Conservation (phyloP, 2,888 invertebrate genomes). For the Gastracanthus pulcherrimus region DNA sequence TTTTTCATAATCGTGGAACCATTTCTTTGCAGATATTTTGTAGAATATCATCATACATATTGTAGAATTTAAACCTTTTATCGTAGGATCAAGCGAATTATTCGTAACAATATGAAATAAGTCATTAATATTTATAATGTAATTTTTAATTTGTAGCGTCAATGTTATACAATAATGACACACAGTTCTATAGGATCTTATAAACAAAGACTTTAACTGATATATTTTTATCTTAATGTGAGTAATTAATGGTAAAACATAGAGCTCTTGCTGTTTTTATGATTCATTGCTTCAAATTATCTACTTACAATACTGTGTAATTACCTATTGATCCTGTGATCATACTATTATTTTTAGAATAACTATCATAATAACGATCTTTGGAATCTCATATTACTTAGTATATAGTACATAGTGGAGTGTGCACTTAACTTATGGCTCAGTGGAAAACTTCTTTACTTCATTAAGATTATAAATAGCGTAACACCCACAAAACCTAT, state of each 20-base stretch:
- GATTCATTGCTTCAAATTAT: conserved; percentile 21
- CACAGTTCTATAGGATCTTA: too few species aligned
- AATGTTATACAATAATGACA: too few species aligned
- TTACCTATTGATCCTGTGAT: conserved; percentile 22
- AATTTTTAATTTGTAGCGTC: too few species aligned
- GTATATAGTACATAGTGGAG: not conserved
- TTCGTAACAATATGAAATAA: too few species aligned
- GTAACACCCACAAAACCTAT: too few species aligned
- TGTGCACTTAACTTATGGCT: not conserved
- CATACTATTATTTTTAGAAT: conserved; percentile 20
- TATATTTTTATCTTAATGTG: not conserved
- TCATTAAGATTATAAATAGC: not conserved
- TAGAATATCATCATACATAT: too few species aligned
- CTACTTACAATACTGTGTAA: conserved; percentile 7
- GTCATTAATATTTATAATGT: too few species aligned
- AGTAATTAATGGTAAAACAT: not conserved
- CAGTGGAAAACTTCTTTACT: not conserved
- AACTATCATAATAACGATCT: conserved; percentile 4
- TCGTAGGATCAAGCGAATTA: too few species aligned
- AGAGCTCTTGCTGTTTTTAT: not conserved
- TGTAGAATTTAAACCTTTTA: too few species aligned
- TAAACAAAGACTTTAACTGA: not conserved
- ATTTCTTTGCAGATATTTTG: too few species aligned
- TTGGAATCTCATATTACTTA: not conserved
- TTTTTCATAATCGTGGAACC: too few species aligned